These are phyloP conservation scores for Idaea straminata DNA, from an alignment of 2,888 invertebrate genomes.

Conservation along the genomic window DNA sequence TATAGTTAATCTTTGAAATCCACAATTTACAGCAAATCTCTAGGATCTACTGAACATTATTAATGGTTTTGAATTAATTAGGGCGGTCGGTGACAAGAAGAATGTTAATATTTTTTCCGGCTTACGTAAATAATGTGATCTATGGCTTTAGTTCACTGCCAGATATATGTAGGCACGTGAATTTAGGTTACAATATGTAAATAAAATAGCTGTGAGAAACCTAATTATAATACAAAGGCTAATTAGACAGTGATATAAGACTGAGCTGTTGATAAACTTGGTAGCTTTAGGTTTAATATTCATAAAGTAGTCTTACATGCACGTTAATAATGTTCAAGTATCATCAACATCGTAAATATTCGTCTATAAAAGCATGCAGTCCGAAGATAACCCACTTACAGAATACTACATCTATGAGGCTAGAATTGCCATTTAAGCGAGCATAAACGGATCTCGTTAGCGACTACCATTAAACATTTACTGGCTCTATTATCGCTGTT, in stretches of 20 bases:
- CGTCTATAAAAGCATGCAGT: not conserved
- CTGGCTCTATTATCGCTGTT: not conserved
- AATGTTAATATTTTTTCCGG: conserved; percentile 13
- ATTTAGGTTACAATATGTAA: not conserved
- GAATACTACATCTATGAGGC: not conserved
- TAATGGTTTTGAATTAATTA: conserved; percentile 23
- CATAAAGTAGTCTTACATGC: not conserved
- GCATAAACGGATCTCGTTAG: conserved; percentile 1
- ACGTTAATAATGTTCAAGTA: not conserved
- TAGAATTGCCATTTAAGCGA: conserved; percentile 4
- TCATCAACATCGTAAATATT: not conserved
- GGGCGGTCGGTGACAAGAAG: conserved; percentile 16
- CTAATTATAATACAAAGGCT: not conserved
- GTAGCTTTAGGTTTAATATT: not conserved
- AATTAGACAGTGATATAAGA: not conserved
- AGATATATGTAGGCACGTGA: not conserved
- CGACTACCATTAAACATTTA: not conserved
- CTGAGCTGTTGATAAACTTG: not conserved
- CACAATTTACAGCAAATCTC: conserved; percentile 20
- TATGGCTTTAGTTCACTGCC: conserved; percentile 8
- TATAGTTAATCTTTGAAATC: conserved; percentile 22
- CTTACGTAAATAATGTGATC: conserved; percentile 19
- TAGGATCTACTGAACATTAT: conserved; percentile 9
- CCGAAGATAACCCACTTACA: conserved; percentile 1
- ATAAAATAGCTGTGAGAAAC: not conserved